Percentiles rank a stretch among this genome's conserved stretches.
Conservation (phyloP, 2,888 invertebrate species). For the Hypena proboscidalis region DNA sequence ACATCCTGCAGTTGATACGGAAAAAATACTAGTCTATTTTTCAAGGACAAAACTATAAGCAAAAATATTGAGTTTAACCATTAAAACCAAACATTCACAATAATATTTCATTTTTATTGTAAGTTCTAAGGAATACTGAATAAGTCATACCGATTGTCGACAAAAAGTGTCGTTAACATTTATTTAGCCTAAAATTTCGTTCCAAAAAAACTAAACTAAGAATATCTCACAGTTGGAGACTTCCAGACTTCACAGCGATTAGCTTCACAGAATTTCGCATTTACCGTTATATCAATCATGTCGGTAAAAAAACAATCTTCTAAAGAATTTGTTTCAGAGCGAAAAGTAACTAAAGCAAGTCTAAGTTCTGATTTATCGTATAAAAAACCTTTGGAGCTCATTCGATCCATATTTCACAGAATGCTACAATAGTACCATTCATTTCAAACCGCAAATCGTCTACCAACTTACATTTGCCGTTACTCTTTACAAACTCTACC, state of each 20-base stretch:
- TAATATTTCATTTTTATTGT: too few relatives aligned
- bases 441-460: slow-evolving; percentile 39
- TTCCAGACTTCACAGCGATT: too few relatives aligned
- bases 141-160: too few relatives aligned
- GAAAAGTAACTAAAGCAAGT: slow-evolving; percentile 8
- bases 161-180: too few relatives aligned
- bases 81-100: too few relatives aligned
- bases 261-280: neutral
- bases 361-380: slow-evolving; percentile 5
- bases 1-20: slow-evolving; percentile 1
- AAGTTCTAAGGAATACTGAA: too few relatives aligned
- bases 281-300: neutral
- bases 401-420: slow-evolving; percentile 47
- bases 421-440: slow-evolving; percentile 30
- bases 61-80: too few relatives aligned
- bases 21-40: slow-evolving; percentile 4
- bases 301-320: neutral
- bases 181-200: too few relatives aligned
- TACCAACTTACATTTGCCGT: slow-evolving; percentile 25
- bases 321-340: neutral
- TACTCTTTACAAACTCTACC: neutral
- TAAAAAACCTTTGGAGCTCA: slow-evolving; percentile 32
- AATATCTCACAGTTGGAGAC: too few relatives aligned
- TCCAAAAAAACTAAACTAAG: too few relatives aligned
- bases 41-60: too few relatives aligned